Percentiles rank a stretch among this genome's conserved stretches.
Evolutionary conservation across 2,888 invertebrate genomes (phyloP).

Genomic region (Odontothrips loti): DNA sequence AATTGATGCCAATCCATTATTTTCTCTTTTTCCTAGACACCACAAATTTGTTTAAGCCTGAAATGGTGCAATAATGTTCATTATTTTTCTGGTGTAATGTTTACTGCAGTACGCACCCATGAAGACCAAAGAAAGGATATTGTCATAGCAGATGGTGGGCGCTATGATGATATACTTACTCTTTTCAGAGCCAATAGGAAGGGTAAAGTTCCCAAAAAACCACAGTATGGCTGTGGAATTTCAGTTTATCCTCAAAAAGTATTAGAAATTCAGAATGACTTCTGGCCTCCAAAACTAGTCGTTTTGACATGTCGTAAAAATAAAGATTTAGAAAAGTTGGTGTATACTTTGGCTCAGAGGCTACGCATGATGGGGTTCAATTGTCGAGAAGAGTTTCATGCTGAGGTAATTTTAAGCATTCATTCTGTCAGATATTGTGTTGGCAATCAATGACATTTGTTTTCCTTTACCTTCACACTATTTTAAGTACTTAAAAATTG

Average conservation of each 20-base stretch:
- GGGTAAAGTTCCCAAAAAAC: background rate
- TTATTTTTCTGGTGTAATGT: background rate
- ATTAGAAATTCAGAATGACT: background rate
- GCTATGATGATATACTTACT: background rate
- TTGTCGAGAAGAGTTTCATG: background rate
- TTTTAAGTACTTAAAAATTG: too few relatives aligned
- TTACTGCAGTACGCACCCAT: background rate
- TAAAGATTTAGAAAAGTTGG: background rate
- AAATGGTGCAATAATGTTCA: conserved; percentile 6
- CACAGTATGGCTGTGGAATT: background rate
- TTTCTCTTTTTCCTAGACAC: background rate
- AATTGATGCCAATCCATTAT: background rate
- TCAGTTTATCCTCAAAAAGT: background rate
- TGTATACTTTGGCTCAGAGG: background rate
- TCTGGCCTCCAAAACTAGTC: background rate
- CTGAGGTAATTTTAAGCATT: background rate
- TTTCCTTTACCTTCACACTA: background rate
- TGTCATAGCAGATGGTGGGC: background rate
- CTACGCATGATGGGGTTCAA: background rate
- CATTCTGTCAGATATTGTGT: background rate
- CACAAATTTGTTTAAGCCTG: background rate
- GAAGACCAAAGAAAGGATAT: background rate
- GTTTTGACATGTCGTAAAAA: background rate
- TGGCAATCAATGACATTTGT: background rate
- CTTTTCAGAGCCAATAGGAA: background rate